These are phyloP conservation scores for Zenarchopterus dispar DNA, from an alignment of 2,797 vertebrate species.

Conservation along the genomic window DNA sequence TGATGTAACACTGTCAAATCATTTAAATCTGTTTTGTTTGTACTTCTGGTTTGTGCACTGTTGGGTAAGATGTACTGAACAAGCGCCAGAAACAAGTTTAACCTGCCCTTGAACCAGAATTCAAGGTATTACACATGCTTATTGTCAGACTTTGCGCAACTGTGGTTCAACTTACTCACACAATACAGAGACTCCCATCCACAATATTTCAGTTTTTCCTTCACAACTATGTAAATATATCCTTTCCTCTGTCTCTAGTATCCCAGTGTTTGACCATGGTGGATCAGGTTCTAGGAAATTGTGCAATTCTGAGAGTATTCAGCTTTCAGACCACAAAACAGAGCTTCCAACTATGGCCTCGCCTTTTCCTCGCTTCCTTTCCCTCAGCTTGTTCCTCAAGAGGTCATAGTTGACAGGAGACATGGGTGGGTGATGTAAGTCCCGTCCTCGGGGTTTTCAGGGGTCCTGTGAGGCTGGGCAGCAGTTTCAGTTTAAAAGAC, in stretches of 20 bases:
- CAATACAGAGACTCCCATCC: conserved; percentile 9
- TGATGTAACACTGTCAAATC: conserved; percentile 27
- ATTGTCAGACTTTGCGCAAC: conserved; percentile 29
- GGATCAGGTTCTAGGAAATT: conserved; percentile 61
- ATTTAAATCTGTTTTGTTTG: conserved; percentile 37
- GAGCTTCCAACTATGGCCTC: conserved; percentile 32
- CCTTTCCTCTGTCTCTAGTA: conserved; percentile 19
- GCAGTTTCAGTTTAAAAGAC: conserved; percentile 22
- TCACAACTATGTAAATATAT: conserved; percentile 48
- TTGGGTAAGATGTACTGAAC: conserved; percentile 28
- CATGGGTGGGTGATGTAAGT: conserved; percentile 68
- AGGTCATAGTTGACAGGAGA: conserved; percentile 74
- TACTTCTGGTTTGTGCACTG: conserved; percentile 36
- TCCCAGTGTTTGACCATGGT: conserved; percentile 40
- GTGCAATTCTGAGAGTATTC: conserved; percentile 49
- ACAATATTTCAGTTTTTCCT: conserved; percentile 29
- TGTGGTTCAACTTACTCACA: conserved; percentile 25
- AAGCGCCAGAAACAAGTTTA: conserved; percentile 47
- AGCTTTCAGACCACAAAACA: conserved; percentile 35
- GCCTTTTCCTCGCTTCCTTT: conserved; percentile 40
- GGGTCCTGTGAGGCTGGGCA: conserved; percentile 44
- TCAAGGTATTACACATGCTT: conserved; percentile 26
- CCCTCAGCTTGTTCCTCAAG: conserved; percentile 25
- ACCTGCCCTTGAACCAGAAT: conserved; percentile 61
- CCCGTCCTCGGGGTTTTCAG: conserved; percentile 33